These are phyloP conservation scores for Tupaia tana DNA, from an alignment of 2,113 vertebrate species.

Conservation along the genomic window DNA sequence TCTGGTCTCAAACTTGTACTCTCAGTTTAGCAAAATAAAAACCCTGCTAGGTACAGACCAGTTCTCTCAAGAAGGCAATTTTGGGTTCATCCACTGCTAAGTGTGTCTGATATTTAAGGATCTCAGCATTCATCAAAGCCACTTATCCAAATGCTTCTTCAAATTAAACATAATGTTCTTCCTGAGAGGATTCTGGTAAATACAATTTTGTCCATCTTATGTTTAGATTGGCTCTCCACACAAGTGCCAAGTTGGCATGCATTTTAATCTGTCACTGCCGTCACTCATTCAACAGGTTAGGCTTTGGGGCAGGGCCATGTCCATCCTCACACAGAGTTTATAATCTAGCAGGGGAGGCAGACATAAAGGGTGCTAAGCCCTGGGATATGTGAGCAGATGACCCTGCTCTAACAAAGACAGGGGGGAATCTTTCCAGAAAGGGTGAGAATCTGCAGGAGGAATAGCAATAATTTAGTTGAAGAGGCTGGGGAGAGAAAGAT, in stretches of 20 bases:
- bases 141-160: neutral
- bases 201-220: neutral
- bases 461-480: neutral
- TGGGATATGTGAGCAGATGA: neutral
- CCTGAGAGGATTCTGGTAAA: neutral
- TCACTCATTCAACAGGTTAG: neutral
- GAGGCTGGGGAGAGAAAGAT: neutral
- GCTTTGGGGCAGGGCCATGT: fast-evolving
- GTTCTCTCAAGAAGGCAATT: neutral
- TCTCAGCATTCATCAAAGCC: neutral
- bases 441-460: neutral
- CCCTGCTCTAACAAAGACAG: neutral
- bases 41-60: neutral
- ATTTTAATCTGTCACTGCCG: neutral
- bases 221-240: neutral
- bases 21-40: neutral
- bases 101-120: neutral
- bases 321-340: neutral
- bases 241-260: neutral
- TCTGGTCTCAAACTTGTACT: neutral
- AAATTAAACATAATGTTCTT: neutral
- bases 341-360: neutral
- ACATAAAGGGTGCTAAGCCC: fast-evolving
- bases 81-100: neutral
- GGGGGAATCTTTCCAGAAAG: neutral